Percentiles rank a stretch among this genome's conserved stretches.
These are phyloP conservation scores for Poecile atricapillus DNA, from an alignment of 2,113 vertebrate genomes.

Conservation along the genomic window DNA sequence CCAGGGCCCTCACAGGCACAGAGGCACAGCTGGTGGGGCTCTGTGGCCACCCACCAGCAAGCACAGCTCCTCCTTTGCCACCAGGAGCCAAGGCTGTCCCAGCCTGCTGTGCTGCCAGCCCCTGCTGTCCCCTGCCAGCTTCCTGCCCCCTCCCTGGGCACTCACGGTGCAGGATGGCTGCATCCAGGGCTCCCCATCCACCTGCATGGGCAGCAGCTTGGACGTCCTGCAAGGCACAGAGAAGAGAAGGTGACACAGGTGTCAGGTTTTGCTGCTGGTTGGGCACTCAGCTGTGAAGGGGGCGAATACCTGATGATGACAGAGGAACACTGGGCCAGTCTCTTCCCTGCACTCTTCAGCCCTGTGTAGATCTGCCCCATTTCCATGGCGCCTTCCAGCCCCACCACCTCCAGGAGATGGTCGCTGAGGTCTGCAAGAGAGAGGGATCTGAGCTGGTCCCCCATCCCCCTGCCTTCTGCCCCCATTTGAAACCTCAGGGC, in stretches of 20 bases:
- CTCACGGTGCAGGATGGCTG: constrained; percentile 91
- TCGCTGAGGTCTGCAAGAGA: constrained; percentile 86
- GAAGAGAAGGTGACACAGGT: background rate
- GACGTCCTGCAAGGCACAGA: constrained; percentile 79
- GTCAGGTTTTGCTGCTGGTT: fast-evolving
- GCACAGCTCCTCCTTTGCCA: background rate
- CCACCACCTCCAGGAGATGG: constrained; percentile 92
- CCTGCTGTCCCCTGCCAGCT: background rate
- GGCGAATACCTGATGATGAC: constrained; percentile 87
- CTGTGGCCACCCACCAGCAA: fast-evolving
- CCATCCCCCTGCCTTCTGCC: background rate
- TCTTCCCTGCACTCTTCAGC: constrained; percentile 91
- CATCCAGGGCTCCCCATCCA: constrained; percentile 97
- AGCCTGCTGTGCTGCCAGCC: background rate
- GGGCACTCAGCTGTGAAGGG: fast-evolving
- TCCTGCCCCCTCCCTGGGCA: background rate
- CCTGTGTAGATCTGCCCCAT: constrained; percentile 99
- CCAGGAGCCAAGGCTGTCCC: background rate
- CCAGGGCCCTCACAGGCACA: fast-evolving
- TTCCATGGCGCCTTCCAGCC: constrained; percentile 93
- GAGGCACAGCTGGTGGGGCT: background rate
- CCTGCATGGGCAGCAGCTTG: constrained; percentile 93
- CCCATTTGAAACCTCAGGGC: fast-evolving
- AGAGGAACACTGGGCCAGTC: constrained; percentile 88
- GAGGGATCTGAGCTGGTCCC: background rate